Conservation (phyloP, 2,113 vertebrate species). For the Melanotaenia duboulayi region DNA sequence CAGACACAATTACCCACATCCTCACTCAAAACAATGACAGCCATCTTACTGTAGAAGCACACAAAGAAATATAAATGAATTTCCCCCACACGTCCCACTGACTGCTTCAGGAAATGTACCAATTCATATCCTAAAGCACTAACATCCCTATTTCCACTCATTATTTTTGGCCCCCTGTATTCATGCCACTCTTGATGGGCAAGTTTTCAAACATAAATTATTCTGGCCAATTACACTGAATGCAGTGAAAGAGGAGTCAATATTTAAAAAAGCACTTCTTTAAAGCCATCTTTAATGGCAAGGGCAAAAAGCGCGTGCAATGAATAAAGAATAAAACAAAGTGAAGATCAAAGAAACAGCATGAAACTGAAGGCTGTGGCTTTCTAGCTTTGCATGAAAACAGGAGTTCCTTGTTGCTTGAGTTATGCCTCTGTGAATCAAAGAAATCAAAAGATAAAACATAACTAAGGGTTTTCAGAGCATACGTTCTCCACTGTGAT, state of each 20-base stretch:
- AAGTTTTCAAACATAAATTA: constrained; percentile 28
- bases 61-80: constrained; percentile 48
- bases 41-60: constrained; percentile 34
- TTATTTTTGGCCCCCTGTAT: constrained; percentile 71
- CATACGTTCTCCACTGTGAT: constrained; percentile 44
- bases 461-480: constrained; percentile 56
- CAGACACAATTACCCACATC: constrained; percentile 71
- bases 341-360: constrained; percentile 50
- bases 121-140: constrained; percentile 77
- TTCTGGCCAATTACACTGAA: constrained; percentile 25
- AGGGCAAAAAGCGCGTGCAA: constrained; percentile 15
- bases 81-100: constrained; percentile 13
- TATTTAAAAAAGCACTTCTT: constrained; percentile 3
- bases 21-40: constrained; percentile 68
- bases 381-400: constrained; percentile 43
- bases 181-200: constrained; percentile 54
- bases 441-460: constrained; percentile 63
- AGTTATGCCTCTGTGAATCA: constrained; percentile 45
- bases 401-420: constrained; percentile 47
- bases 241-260: background rate
- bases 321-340: constrained; percentile 32
- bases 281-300: constrained; percentile 1
- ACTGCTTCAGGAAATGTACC: constrained; percentile 73
- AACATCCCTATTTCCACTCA: constrained; percentile 72
- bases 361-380: constrained; percentile 22